Evolutionary conservation across 2,888 invertebrate species (phyloP), one percentile per base, ranked within the genome.

Genomic region (Sminthurinus aureus): DNA sequence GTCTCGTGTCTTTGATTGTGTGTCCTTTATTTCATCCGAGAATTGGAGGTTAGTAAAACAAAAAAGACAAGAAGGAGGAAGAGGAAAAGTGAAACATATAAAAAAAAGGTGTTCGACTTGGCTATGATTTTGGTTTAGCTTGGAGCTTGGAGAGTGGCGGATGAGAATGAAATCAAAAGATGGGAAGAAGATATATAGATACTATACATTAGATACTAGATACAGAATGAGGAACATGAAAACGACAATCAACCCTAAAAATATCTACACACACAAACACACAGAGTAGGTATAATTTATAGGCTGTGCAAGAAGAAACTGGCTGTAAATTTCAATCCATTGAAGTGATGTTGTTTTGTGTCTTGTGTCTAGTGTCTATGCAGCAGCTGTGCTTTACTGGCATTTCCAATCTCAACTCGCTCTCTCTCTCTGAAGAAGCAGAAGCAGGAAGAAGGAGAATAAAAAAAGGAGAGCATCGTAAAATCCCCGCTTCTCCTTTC

Each of bases 231-330:
- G 74, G 71, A 71, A 71, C 20, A 38, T n/a, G n/a, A n/a, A 18
- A 69, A 69, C 51, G 51, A 76, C 51, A 76, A 51, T 58, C 51
- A 20, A 38, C 76, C 76, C 76, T 76, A 76, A 76, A 76, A 76
- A 76, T 76, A 76, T 51, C 76, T 58, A 76, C 52, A 15, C 51
- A 38, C 38, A 38, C 38, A 38, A 38, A 38, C 38, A 38, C 38
- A 38, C 38, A 38, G 3, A 38, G 38, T 20, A 52, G 52, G 13
- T 20, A 51, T 51, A 76, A 51, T 76, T 75, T 75, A 75, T 38
- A 50, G 26, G 38, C 20, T 76, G 76, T 76, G 76, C 6, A 71
- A 71, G 12, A 71, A 71, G 24, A 66, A 66, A 66, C 58, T 58
- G 58, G 58, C 58, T 58, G 76, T 76, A 76, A 76, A 76, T 76